Base-by-base conservation (phyloP, 2,888 invertebrate genomes). In the Reticulitermes lucifugus region DNA sequence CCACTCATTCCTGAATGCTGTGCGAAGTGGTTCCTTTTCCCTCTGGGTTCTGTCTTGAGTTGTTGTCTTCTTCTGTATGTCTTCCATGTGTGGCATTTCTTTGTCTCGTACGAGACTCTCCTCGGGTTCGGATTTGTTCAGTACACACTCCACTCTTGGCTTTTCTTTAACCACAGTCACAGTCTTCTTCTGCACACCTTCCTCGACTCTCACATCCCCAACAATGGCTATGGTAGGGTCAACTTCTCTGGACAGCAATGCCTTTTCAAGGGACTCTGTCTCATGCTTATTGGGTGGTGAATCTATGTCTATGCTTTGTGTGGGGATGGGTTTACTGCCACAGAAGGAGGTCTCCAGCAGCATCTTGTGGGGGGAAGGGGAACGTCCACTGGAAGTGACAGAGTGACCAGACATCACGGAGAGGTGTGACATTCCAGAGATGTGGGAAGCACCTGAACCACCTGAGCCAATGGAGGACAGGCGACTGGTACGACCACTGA, bases 261-360 rank as follows among this genome's bases (percentile, higher is more conserved):
- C 83, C 70, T 86, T 87, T 59, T 86, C 87, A n/a, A 86, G 73
- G 3, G 86, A 83, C 73, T 87, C 86, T 2, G 86, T 85, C 83
- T 87, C 87, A 59, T 86, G 85, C 65, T 87, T 87, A 46, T 77
- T 84, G 4, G 85, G 83, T 14, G 87, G 84, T 35, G 87, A 84
- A 85, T 88, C 89, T 6, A 89, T 86, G 41, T 90, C 90, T 82
- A 90, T 88, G 85, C 89, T 89, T 79, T 88, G 87, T 5, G 89
- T 89, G 12, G 89, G 89, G 55, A 90, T 90, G 7, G 96, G 95
- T 89, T 96, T 96, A 82, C 95, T 95, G 0, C 97, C 97, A 90
- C 97, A 97, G 90, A 98, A 98, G 0, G 97, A 97, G 0, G 97
- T 98, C 91, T 97, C 97, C 86, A 97, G 92, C 84, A 97, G 92